Evolutionary conservation across 2,888 invertebrate species (phyloP).

Genomic region (Acanthococcus lagerstroemiae): DNA sequence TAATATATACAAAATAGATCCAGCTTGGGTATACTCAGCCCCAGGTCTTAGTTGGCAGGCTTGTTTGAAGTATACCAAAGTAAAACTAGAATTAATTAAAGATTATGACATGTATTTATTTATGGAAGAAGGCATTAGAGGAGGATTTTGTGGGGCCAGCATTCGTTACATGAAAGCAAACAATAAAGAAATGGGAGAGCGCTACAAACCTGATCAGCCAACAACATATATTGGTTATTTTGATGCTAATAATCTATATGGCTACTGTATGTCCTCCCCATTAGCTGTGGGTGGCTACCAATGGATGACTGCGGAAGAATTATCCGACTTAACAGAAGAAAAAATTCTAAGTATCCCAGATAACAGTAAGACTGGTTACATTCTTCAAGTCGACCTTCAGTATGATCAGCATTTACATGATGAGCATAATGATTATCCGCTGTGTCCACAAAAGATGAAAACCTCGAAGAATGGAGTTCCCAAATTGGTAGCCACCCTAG

Average conservation of each 20-base stretch:
- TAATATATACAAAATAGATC: slow-evolving; percentile 19
- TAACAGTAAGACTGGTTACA: slow-evolving; percentile 7
- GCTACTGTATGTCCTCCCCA: slow-evolving; percentile 10
- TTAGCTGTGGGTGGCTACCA: slow-evolving; percentile 12
- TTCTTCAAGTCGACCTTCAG: slow-evolving; percentile 36
- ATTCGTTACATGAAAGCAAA: slow-evolving; percentile 1
- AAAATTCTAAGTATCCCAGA: slow-evolving; percentile 10
- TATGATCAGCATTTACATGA: slow-evolving; percentile 42
- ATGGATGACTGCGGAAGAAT: slow-evolving; percentile 16
- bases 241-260: slow-evolving; percentile 24
- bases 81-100: slow-evolving; percentile 11
- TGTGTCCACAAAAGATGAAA: too few relatives aligned
- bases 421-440: slow-evolving; percentile 39
- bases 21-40: slow-evolving; percentile 17
- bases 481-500: slow-evolving; percentile 21
- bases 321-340: neutral
- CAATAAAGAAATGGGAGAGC: slow-evolving; percentile 1
- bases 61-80: slow-evolving; percentile 2
- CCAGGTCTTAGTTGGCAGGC: slow-evolving; percentile 7
- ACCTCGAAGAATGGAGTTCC: too few relatives aligned
- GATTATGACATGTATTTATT: slow-evolving; percentile 13
- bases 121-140: neutral
- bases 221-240: slow-evolving; percentile 15
- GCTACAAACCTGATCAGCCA: neutral
- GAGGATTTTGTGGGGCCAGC: slow-evolving; percentile 3